phyloP scores from a whole-genome alignment of 2,797 vertebrate genomes.

The Leptoclinus maculatus region DNA sequence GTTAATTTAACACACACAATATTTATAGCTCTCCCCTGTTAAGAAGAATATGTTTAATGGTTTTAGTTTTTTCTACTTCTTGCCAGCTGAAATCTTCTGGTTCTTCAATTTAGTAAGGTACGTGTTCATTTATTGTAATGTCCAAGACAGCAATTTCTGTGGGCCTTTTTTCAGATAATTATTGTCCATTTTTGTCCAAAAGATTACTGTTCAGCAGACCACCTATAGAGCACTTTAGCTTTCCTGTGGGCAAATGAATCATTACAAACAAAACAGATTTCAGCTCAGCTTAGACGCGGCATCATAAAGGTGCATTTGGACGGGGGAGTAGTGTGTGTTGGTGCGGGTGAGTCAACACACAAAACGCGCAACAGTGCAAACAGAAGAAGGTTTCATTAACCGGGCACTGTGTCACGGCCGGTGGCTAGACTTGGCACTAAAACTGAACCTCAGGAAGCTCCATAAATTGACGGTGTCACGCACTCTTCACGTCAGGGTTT shows the following conservation, averaged over 20 bases:
- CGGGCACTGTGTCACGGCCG: slow-evolving; percentile 18
- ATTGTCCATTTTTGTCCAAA: neutral
- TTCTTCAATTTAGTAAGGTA: neutral
- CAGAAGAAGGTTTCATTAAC: slow-evolving; percentile 40
- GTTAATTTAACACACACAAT: slow-evolving; percentile 1
- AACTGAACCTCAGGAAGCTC: neutral
- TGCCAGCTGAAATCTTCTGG: neutral
- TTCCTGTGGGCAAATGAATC: neutral
- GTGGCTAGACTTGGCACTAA: neutral
- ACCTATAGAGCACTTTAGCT: neutral
- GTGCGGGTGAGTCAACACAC: slow-evolving; percentile 13
- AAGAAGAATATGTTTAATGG: neutral
- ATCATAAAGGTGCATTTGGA: slow-evolving; percentile 13
- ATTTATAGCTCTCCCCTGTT: neutral
- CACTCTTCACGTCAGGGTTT: neutral
- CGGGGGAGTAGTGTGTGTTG: neutral
- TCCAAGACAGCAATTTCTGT: neutral
- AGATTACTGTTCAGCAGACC: neutral
- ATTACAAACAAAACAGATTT: neutral
- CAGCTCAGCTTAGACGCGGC: neutral
- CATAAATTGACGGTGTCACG: neutral
- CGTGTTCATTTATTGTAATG: neutral
- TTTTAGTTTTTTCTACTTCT: neutral
- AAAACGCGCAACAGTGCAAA: slow-evolving; percentile 28
- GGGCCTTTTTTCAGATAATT: neutral